phyloP scores from a whole-genome alignment of 2,888 invertebrate genomes.

The Drosophila buzzatii region DNA sequence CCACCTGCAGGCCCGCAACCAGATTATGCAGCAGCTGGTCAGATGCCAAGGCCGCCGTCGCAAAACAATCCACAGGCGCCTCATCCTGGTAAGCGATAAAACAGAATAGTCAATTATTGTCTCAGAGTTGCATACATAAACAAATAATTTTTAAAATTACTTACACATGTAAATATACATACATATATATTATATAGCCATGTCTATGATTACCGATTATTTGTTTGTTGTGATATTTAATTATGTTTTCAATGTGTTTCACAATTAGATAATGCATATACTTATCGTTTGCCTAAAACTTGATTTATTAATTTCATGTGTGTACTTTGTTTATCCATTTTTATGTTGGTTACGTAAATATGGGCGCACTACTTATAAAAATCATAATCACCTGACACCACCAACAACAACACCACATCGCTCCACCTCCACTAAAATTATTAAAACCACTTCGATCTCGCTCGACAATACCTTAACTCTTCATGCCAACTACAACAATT shows the following conservation, averaged over 20 bases:
- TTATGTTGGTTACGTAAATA: slow-evolving; percentile 73
- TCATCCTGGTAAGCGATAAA: slow-evolving; percentile 87
- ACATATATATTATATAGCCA: slow-evolving; percentile 8
- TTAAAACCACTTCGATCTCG: slow-evolving; percentile 46
- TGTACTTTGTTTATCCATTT: slow-evolving; percentile 75
- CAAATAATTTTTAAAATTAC: slow-evolving; percentile 5
- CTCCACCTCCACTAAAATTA: slow-evolving; percentile 39
- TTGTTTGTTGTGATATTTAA: slow-evolving; percentile 36
- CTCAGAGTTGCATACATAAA: slow-evolving; percentile 27
- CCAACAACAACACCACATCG: slow-evolving; percentile 45
- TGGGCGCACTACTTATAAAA: slow-evolving; percentile 78
- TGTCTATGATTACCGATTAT: slow-evolving; percentile 20
- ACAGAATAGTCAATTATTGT: background rate
- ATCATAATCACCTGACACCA: slow-evolving; percentile 56
- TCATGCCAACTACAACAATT: slow-evolving; percentile 51
- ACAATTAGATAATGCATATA: slow-evolving; percentile 43
- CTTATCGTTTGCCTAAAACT: slow-evolving; percentile 33
- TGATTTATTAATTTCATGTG: slow-evolving; percentile 44
- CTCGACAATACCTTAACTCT: slow-evolving; percentile 42
- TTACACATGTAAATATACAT: slow-evolving; percentile 19
- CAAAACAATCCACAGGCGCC: slow-evolving; percentile 88
- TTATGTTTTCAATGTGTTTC: slow-evolving; percentile 30
- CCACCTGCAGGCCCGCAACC: slow-evolving; percentile 86
- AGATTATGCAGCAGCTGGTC: slow-evolving; percentile 89
- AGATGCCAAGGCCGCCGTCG: slow-evolving; percentile 90